Base-by-base conservation (phyloP, 2,888 invertebrate genomes). In the Branchellion lobata region DNA sequence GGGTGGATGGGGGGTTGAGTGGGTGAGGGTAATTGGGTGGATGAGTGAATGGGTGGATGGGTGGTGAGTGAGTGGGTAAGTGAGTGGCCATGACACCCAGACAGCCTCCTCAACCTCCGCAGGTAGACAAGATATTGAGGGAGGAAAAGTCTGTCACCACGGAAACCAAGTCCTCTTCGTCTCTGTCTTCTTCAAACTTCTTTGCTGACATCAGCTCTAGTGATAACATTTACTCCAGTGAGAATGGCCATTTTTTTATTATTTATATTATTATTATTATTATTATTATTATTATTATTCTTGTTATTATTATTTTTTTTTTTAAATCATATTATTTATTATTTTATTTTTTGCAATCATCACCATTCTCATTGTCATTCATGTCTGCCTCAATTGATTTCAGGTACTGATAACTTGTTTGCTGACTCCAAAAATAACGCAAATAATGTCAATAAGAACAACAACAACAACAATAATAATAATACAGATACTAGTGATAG, bases 171-270 rank as follows among this genome's bases (percentile, higher is more conserved):
- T 24, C 61, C 8, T 57, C 61, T 18, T 57, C 24, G 5, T 57
- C 61, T 5, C 3, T 24, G 5, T 8, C 61, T 5, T 57, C 61
- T 18, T 57, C 61, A 8, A 57, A 57, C n/a, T 57, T 57, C 21
- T 57, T 57, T 57, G 61, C 61, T n/a, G 61, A 57, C n/a, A 57
- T 57, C n/a, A 57, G 61, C n/a, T 8, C 61, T 8, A 57, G 61
- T 57, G 61, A 57, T 57, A 57, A 57, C 14, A 14, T 57, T n/a
- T 24, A 57, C 24, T 57, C 61, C n/a, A 57, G 61, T 57, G 5
- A 47, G 47, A 14, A 8, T 18, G 8, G 47, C 18, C 8, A 14
- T 18, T 47, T 47, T 8, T 57, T 5, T 57, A 57, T 57, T 57
- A 57, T 24, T 57, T 18, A 3, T 14, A 8, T 24, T 57, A 57